Conservation (phyloP, 2,888 invertebrate genomes). For the Malthinus seriepunctatus region DNA sequence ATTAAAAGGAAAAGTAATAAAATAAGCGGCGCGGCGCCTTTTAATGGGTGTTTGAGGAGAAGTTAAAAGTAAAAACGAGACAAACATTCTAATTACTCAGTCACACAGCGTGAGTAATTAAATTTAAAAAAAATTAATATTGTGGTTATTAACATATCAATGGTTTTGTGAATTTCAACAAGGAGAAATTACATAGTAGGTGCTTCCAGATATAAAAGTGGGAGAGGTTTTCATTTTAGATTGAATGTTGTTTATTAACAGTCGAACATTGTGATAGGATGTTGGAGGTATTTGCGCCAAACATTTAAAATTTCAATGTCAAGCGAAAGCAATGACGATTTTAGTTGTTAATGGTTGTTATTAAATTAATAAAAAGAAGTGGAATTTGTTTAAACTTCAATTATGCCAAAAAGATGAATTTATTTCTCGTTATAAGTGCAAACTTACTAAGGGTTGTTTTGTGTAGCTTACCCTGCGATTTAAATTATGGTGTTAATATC, state of each 20-base stretch:
- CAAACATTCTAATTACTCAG: no score
- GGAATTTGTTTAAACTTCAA: not conserved
- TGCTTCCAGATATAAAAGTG: not conserved
- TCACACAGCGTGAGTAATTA: no score
- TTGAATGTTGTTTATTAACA: conserved; percentile 1
- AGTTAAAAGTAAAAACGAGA: no score
- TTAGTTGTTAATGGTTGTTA: not conserved
- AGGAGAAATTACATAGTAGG: no score
- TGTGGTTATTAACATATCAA: no score
- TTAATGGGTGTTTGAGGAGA: no score
- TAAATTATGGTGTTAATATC: not conserved
- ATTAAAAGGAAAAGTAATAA: no score
- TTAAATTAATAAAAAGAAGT: no score
- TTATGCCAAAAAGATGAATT: not conserved
- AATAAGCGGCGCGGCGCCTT: no score
- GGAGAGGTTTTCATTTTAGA: not conserved
- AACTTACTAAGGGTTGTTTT: not conserved
- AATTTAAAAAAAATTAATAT: no score
- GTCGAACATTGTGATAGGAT: not conserved
- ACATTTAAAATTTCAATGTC: not conserved
- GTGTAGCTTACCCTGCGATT: not conserved
- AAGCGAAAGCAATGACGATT: not conserved
- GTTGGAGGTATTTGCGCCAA: not conserved
- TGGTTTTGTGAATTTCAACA: no score
- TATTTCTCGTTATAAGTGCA: not conserved